Percentiles rank a stretch among this genome's conserved stretches.
Evolutionary conservation across 2,888 invertebrate species (phyloP).

Genomic region (Penaeus monodon): DNA sequence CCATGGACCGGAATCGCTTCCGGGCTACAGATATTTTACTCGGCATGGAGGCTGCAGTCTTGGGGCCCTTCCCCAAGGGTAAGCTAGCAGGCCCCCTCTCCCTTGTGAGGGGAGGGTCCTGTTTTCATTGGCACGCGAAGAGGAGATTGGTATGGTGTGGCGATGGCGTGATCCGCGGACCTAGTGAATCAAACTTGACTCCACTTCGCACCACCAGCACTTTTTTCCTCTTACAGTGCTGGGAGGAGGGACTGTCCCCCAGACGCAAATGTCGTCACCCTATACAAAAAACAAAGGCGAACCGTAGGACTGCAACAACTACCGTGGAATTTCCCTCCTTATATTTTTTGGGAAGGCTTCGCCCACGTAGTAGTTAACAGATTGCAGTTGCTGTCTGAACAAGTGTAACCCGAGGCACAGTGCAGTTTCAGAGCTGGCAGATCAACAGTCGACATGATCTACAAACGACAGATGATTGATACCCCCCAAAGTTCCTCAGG

Average conservation of each 20-base stretch:
- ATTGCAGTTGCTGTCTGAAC: slow-evolving; percentile 19
- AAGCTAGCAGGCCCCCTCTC: no score
- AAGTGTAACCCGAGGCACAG: slow-evolving; percentile 21
- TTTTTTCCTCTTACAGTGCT: not conserved
- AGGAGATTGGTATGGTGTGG: no score
- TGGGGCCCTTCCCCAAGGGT: no score
- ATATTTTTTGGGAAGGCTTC: slow-evolving; percentile 6
- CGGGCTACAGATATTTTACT: no score
- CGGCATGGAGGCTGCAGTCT: no score
- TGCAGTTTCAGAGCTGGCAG: slow-evolving; percentile 22
- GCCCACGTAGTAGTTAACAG: slow-evolving; percentile 3
- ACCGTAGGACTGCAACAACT: slow-evolving; percentile 15
- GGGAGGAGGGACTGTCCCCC: slow-evolving; percentile 12
- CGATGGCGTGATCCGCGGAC: no score
- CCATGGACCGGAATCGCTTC: no score
- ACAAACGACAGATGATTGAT: not conserved
- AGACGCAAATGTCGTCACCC: slow-evolving; percentile 5
- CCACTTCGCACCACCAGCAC: not conserved
- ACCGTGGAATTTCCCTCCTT: slow-evolving; percentile 24
- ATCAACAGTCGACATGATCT: slow-evolving; percentile 12
- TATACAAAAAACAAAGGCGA: not conserved
- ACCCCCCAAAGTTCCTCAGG: slow-evolving; percentile 1
- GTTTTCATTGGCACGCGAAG: no score
- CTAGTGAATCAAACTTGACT: no score
- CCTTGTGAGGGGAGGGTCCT: no score